Conservation (phyloP, 1,140 invertebrate species). For the Phortica variegata region DNA sequence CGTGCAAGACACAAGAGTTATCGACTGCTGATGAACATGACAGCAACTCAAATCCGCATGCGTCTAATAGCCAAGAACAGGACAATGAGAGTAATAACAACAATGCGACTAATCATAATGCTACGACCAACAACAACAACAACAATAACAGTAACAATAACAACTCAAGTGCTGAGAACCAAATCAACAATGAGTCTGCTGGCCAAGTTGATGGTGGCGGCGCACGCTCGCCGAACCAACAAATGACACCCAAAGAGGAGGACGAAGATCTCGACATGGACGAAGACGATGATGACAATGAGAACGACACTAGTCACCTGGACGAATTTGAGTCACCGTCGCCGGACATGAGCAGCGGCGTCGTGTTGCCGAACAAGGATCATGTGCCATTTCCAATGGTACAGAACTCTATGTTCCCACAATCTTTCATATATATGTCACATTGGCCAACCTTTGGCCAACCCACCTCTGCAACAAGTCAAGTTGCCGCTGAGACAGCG, state of each 20-base stretch:
- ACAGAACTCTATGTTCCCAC: slow-evolving; percentile 79
- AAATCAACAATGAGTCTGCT: slow-evolving; percentile 47
- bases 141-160: slow-evolving; percentile 60
- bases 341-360: slow-evolving; percentile 28
- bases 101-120: slow-evolving; percentile 7
- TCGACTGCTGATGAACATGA: neutral
- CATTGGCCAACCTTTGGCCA: slow-evolving; percentile 67
- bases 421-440: slow-evolving; percentile 89
- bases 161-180: no score
- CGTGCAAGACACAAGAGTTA: neutral
- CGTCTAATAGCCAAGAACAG: slow-evolving; percentile 5
- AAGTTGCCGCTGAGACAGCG: slow-evolving; percentile 44
- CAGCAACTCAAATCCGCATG: neutral
- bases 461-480: slow-evolving; percentile 55
- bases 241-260: slow-evolving; percentile 50
- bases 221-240: slow-evolving; percentile 30
- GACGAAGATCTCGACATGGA: slow-evolving; percentile 57
- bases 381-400: slow-evolving; percentile 69
- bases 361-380: slow-evolving; percentile 40
- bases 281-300: slow-evolving; percentile 53
- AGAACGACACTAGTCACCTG: slow-evolving; percentile 49
- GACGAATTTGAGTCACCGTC: slow-evolving; percentile 54
- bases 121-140: slow-evolving; percentile 54
- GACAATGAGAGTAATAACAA: slow-evolving; percentile 11
- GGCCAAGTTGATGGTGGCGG: slow-evolving; percentile 11